Evolutionary conservation across 2,888 invertebrate genomes (phyloP).

Genomic region (Drosophila quinaria): DNA sequence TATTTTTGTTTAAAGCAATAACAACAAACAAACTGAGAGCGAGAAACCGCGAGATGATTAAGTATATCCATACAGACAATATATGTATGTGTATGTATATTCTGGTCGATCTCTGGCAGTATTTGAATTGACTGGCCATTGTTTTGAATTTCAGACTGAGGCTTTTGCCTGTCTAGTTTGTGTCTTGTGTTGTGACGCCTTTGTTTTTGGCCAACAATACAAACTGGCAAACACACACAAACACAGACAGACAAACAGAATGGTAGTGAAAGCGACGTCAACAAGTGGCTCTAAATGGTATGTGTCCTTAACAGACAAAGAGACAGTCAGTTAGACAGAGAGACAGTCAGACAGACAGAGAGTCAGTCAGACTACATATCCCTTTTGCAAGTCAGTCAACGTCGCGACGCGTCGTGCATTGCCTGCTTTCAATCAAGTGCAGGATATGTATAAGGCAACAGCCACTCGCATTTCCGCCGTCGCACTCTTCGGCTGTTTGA

Average conservation of each 20-base stretch:
- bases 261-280: constrained; percentile 34
- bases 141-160: constrained; percentile 20
- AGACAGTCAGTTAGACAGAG: neutral
- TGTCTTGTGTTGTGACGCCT: constrained; percentile 73
- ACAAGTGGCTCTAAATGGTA: constrained; percentile 59
- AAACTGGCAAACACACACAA: constrained; percentile 28
- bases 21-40: constrained; percentile 33
- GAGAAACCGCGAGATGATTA: neutral
- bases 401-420: constrained; percentile 66
- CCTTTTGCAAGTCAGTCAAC: constrained; percentile 72
- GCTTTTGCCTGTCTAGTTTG: constrained; percentile 59
- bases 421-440: constrained; percentile 56
- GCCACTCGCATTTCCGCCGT: constrained; percentile 37
- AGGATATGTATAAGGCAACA: constrained; percentile 41
- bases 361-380: constrained; percentile 29
- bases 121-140: constrained; percentile 29
- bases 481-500: neutral
- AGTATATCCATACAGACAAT: constrained; percentile 3
- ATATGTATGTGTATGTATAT: neutral
- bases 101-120: constrained; percentile 16
- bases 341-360: neutral
- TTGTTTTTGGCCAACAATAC: constrained; percentile 70
- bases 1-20: constrained; percentile 64
- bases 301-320: constrained; percentile 40
- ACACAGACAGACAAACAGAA: constrained; percentile 21